These are phyloP conservation scores for Sorex maritimensis DNA, from an alignment of 2,797 vertebrate genomes.

Conservation along the genomic window DNA sequence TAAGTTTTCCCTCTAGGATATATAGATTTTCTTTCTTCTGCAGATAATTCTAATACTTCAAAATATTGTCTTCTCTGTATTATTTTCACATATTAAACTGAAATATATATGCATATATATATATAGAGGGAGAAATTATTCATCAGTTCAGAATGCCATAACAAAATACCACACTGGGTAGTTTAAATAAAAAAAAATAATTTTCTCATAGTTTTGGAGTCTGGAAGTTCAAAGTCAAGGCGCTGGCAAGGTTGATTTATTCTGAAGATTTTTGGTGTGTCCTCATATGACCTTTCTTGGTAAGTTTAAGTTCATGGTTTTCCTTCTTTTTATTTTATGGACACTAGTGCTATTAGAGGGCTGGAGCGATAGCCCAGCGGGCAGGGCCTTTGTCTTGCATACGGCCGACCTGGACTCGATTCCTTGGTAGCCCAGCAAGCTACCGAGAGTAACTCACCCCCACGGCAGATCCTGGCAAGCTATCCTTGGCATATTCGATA, in stretches of 20 bases:
- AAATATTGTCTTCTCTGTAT: conserved; percentile 13
- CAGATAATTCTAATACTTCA: conserved; percentile 22
- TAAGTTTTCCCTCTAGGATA: neutral
- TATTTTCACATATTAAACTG: conserved; percentile 10
- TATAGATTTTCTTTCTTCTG: neutral
- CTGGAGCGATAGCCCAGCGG: too few relatives aligned
- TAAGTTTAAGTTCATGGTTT: neutral
- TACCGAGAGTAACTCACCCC: too few relatives aligned
- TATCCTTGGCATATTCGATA: too few relatives aligned
- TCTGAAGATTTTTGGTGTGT: neutral
- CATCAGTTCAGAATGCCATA: neutral
- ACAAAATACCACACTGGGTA: neutral
- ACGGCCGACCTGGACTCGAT: too few relatives aligned
- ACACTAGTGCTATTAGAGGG: neutral
- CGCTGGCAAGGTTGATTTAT: neutral
- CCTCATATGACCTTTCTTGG: neutral
- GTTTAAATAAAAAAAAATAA: neutral
- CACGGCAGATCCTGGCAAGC: too few relatives aligned
- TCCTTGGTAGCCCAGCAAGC: too few relatives aligned
- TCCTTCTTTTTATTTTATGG: conserved; percentile 2
- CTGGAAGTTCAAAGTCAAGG: neutral
- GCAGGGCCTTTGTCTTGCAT: too few relatives aligned
- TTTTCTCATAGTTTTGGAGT: neutral
- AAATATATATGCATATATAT: too few relatives aligned
- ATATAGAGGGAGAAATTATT: neutral